Base-by-base conservation (phyloP, 1,140 invertebrate species). In the Teleogryllus occipitalis region DNA sequence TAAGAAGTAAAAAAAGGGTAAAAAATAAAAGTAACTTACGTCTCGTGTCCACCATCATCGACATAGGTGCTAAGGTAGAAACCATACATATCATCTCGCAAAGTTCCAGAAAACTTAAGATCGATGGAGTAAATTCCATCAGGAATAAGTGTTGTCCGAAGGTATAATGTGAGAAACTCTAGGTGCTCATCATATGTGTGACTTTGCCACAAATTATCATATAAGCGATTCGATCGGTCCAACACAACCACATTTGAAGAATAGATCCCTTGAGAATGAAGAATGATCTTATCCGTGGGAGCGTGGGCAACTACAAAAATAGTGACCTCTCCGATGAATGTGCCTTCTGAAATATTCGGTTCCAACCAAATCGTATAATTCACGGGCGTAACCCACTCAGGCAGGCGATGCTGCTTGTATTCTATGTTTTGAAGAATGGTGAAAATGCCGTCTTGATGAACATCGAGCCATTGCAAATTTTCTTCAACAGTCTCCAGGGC, bases 21-120 rank as follows among this genome's bases (percentile, higher is more conserved):
- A 65, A 14, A 65, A 65, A 14, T 3, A 3, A 14, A 14, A 65
- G 54, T 7, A 1, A 18, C 54, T 65, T 65, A 65, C 54, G 10
- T 65, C 18, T 18, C 7, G 2, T 65, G 0, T 65, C 54, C 54
- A 65, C 7, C 7, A 18, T 65, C 54, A 65, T 65, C 54, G 8
- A 90, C 85, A 82, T 96, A 97, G 47, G 87, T 91, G 84, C 93
- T 95, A 78, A 90, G 90, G 83, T 97, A 97, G 85, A 97, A 96
- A 76, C 95, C 95, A 74, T 89, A 88, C 84, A 93, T 88, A 80
- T 91, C 90, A 18, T 88, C 84, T 80, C 89, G 87, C 80, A 92
- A 87, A 0, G 83, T 82, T 77, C 91, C 90, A 6, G 79, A 85
- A 78, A 90, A 92, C 0, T 79, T 76, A 75, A 91, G 88, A 10